Conservation (phyloP, 2,888 invertebrate species). For the Geotrupes spiniger region DNA sequence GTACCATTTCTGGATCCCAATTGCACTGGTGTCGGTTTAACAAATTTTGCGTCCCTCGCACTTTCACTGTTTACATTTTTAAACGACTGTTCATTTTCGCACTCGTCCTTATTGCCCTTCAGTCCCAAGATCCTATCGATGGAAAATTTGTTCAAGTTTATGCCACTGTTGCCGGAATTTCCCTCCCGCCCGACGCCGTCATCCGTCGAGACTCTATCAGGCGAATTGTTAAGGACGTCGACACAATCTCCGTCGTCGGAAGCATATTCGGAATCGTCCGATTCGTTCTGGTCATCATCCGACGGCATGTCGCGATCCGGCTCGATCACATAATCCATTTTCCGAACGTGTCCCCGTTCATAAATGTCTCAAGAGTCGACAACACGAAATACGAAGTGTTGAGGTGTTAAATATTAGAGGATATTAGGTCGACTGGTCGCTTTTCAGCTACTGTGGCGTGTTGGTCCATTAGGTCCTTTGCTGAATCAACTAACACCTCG, state of each 20-base stretch:
- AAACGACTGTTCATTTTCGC: slow-evolving; percentile 12
- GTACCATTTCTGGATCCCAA: slow-evolving; percentile 21
- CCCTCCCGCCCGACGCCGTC: slow-evolving; percentile 27
- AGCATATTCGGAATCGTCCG: slow-evolving; percentile 38
- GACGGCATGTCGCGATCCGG: slow-evolving; percentile 19
- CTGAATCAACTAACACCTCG: slow-evolving; percentile 45
- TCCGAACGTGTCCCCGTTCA: slow-evolving; percentile 10
- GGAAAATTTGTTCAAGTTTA: slow-evolving; percentile 44
- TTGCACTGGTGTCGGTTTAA: slow-evolving; percentile 42
- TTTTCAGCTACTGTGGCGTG: slow-evolving; percentile 34
- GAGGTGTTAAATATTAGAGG: slow-evolving; percentile 31
- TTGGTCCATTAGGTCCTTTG: slow-evolving; percentile 44
- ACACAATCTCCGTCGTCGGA: slow-evolving; percentile 28
- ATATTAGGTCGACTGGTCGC: slow-evolving; percentile 29
- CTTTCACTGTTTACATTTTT: slow-evolving; percentile 19
- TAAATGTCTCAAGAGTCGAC: too few relatives aligned
- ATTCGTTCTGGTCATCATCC: slow-evolving; percentile 25
- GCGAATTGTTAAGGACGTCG: slow-evolving; percentile 21
- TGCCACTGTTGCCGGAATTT: slow-evolving; percentile 32
- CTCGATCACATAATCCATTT: slow-evolving; percentile 18
- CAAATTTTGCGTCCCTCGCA: slow-evolving; percentile 37
- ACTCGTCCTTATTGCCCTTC: slow-evolving; percentile 25
- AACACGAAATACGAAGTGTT: background rate
- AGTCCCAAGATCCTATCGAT: slow-evolving; percentile 48
- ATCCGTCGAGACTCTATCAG: slow-evolving; percentile 13